Base-by-base conservation (phyloP, 1,140 invertebrate genomes). In the Zaprionus vittiger region DNA sequence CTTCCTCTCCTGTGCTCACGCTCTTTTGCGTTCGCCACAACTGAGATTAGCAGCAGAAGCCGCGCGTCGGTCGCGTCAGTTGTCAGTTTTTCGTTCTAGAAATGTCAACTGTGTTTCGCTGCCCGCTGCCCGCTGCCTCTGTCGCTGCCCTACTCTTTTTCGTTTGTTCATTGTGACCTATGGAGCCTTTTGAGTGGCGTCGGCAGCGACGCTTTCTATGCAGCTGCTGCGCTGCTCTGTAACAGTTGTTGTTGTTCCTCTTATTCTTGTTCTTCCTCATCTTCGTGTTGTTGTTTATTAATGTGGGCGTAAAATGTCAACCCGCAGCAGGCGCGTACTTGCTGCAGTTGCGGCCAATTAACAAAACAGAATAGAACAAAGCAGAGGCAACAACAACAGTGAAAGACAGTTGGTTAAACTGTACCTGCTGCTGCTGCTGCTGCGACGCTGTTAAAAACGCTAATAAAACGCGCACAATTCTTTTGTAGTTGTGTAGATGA, bases 1-100 rank as follows among this genome's bases (percentile, higher is more conserved):
- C 24, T 4, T 15, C n/a, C 15, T 14, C 4, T 26, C 2, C 22
- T 5, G 9, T 11, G 9, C 20, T 15, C n/a, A n/a, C 54, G 17
- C 26, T 56, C 26, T 31, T 15, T 44, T 6, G 0, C 60, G n/a
- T 24, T 44, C 28, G 20, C 17, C 24, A 28, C 60, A n/a, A 47
- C 26, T 55, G 44, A 73, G 71, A 68, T 61, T 55, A 70, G 22
- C 65, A 70, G 22, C 65, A 44, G 72, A 31, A 38, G 59, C 14
- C 26, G 57, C 44, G 54, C 24, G 73, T 12, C 57, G 37, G 26
- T 38, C 26, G 59, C 61, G 62, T 73, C 73, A 76, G 80, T 56
- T 71, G 73, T 64, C 64, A 73, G 49, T 52, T 73, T 76, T 82
- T 73, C 65, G 81, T 84, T 84, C 82, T 84, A 83, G 82, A 84